Evolutionary conservation across 2,797 vertebrate species (phyloP), one percentile per base, ranked within the genome.

Genomic region (Masticophis lateralis): DNA sequence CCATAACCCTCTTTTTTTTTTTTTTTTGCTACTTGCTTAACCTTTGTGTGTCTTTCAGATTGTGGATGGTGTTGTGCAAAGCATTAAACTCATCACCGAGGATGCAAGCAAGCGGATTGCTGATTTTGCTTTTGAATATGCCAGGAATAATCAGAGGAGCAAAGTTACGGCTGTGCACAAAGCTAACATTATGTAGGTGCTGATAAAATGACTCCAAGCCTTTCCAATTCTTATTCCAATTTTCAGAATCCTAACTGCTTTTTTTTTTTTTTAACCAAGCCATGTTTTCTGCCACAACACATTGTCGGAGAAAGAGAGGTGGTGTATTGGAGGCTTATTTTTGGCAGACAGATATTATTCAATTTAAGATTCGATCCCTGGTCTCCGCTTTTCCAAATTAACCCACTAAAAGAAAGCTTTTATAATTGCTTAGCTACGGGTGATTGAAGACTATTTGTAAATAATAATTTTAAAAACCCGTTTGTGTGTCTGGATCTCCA

Each of bases 61-160:
- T 88, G 99, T 99, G 27, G 99, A 99, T 57, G 99, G 99, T 0
- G 99, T 99, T 0, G 99, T 99, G 74, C 99, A 99, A 95, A 99
- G 99, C 92, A 99, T 99, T 96, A 99, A 99, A 96, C 98, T 99
- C 94, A 99, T 99, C 96, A 99, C 99, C 0, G 99, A 99, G 95
- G 97, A 97, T 1, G 99, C 99, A 3, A 99, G 99, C 97, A 97
- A 97, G 90, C 98, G 99, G 92, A 99, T 99, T 0, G 99, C 99
- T 0, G 98, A 99, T 88, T 99, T 99, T 92, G 99, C 99, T 47
- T 99, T 99, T 92, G 99, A 99, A 95, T 99, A 99, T 22, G 99
- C 99, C 89, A 98, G 98, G 93, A 99, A 99, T 96, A 99, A 99
- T 92, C 98, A 99, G 92, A 98, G 99, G 95, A 97, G 98, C 96